Evolutionary conservation across 2,888 invertebrate genomes (phyloP).

Genomic region (Diloba caeruleocephala): DNA sequence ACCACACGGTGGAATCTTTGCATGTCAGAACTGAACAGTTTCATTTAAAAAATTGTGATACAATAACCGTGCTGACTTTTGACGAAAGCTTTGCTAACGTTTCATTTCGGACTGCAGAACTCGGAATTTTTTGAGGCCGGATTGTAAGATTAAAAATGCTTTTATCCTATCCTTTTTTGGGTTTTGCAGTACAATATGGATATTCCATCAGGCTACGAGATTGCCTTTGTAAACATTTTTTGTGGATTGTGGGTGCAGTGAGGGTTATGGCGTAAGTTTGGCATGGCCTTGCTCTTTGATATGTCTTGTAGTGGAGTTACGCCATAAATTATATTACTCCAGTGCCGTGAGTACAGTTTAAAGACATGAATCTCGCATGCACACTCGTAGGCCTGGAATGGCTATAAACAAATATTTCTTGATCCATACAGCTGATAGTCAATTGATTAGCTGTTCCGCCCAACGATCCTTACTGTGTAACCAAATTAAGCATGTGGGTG

Average conservation of each 20-base stretch:
- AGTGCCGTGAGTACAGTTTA: no score
- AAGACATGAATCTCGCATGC: no score
- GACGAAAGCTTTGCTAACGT: conserved; percentile 7
- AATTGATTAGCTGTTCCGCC: no score
- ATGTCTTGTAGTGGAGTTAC: no score
- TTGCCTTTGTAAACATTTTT: conserved; percentile 15
- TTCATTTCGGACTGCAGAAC: conserved; percentile 15
- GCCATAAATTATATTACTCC: no score
- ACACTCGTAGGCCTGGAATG: no score
- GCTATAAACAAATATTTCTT: no score
- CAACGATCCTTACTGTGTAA: no score
- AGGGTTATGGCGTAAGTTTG: background rate
- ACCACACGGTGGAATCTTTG: background rate
- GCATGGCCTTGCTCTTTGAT: background rate
- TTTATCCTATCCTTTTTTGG: conserved; percentile 19
- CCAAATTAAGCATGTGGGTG: no score
- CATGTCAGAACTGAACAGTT: background rate
- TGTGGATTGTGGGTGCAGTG: background rate
- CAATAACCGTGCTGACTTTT: background rate
- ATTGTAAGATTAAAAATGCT: conserved; percentile 27
- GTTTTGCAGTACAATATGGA: background rate
- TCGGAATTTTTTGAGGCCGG: conserved; percentile 6
- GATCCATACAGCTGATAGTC: no score
- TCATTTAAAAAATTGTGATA: background rate
- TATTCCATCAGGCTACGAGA: conserved; percentile 7